Conservation (phyloP, 2,888 invertebrate genomes). For the Tiliacea citrago region DNA sequence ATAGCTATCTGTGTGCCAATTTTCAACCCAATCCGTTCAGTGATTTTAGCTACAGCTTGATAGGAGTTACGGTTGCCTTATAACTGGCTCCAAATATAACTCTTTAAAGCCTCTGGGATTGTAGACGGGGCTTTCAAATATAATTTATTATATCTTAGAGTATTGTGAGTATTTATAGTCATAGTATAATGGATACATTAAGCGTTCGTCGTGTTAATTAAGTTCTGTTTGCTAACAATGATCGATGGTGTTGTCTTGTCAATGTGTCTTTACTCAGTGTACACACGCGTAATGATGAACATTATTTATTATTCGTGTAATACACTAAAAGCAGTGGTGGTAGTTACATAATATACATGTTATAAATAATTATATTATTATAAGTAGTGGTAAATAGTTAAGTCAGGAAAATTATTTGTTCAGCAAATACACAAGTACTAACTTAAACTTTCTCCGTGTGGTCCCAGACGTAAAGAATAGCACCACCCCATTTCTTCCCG, state of each 20-base stretch:
- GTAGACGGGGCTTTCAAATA: not conserved
- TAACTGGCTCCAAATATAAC: conserved; percentile 6
- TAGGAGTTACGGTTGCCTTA: too few species aligned
- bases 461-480: too few species aligned
- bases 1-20: too few species aligned
- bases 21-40: too few species aligned
- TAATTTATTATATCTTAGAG: conserved; percentile 19
- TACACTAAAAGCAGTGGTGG: conserved; percentile 32
- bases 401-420: not conserved
- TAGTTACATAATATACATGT: too few species aligned
- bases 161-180: conserved; percentile 40
- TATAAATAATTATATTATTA: not conserved
- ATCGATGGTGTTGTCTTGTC: conserved; percentile 67
- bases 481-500: too few species aligned
- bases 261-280: conserved; percentile 17
- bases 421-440: not conserved
- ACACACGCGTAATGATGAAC: conserved; percentile 21
- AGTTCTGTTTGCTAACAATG: conserved; percentile 75
- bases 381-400: not conserved
- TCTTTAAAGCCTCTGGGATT: not conserved
- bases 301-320: conserved; percentile 26
- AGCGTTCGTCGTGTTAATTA: conserved; percentile 70
- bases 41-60: too few species aligned
- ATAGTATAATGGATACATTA: conserved; percentile 61
- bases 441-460: too few species aligned